These are phyloP conservation scores for Cyanistes caeruleus DNA, from an alignment of 2,113 vertebrate species.

Conservation along the genomic window DNA sequence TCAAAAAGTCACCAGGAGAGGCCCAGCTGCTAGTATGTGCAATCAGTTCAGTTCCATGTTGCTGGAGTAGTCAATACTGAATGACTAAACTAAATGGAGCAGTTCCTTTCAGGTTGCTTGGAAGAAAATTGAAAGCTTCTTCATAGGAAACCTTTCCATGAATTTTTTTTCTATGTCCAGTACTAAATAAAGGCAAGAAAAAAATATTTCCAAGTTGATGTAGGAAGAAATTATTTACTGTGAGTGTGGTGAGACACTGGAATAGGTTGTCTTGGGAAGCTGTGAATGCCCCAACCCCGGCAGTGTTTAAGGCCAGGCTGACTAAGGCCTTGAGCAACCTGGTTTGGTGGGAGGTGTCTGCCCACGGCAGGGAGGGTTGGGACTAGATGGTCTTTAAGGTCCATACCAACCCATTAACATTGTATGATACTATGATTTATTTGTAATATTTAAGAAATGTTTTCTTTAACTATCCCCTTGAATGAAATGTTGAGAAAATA, in stretches of 20 bases:
- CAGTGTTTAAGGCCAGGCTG: not conserved
- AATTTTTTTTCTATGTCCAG: not conserved
- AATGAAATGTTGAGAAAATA: not conserved
- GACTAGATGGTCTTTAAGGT: not conserved
- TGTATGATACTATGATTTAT: not conserved
- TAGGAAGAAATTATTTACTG: not conserved
- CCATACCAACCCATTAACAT: not conserved
- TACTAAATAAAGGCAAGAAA: not conserved
- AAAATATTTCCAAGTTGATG: not conserved
- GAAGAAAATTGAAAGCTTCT: not conserved
- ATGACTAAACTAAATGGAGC: not conserved
- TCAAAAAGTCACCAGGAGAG: not conserved
- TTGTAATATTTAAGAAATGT: not conserved
- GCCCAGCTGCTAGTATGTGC: not conserved
- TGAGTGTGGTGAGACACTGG: not conserved
- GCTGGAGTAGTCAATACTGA: not conserved
- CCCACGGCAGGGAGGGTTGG: not conserved
- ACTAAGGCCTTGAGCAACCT: not conserved
- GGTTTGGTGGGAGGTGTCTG: not conserved
- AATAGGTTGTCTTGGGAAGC: not conserved
- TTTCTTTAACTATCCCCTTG: not conserved
- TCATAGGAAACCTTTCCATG: not conserved
- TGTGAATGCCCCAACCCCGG: not conserved
- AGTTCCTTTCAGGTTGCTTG: not conserved
- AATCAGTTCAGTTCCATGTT: not conserved